Base-by-base conservation (phyloP, 2,888 invertebrate species). In the Bimastos eiseni region DNA sequence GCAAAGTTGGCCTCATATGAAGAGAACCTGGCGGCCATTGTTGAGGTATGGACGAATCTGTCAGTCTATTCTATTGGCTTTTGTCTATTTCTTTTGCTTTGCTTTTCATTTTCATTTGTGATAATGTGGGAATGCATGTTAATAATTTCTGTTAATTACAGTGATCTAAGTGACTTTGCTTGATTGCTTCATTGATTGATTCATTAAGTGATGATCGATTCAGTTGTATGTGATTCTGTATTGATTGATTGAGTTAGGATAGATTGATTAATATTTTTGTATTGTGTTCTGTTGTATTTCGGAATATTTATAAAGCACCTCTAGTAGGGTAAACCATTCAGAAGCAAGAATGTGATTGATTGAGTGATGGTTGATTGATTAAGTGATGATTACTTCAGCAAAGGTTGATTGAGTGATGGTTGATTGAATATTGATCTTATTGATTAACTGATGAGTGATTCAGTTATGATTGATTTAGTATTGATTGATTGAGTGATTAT, bases 181-280 rank as follows among this genome's bases (percentile, higher is more conserved):
- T 86, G 86, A 86, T 33, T n/a, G 86, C 33, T 86, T 86, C 5
- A 86, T 86, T n/a, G 70, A 70, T 70, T 49, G 49, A 84, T 84
- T 84, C 21, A 84, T 84, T 33, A 13, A 84, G 84, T 41, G 41
- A 41, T 41, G 41, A 86, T 86, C 33, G 86, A 86, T 24, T 21
- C 17, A 84, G 13, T 84, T 17, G 24, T 84, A 11, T 5, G 13
- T 84, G 84, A 44, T 2, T 19, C 13, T 38, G 38, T 38, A 84
- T 84, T 84, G 84, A 84, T 2, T 21, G 84, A 13, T 84, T 84
- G 21, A 84, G 5, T 38, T 13, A 38, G 38, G 5, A 13, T 8
- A 8, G 38, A 13, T 38, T 38, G 38, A 38, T 38, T 38, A n/a
- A n/a, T n/a, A n/a, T n/a, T n/a, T n/a, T n/a, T n/a, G n/a, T n/a